These are phyloP conservation scores for Sarcophaga bullata DNA, from an alignment of 1,140 invertebrate genomes.

Conservation along the genomic window DNA sequence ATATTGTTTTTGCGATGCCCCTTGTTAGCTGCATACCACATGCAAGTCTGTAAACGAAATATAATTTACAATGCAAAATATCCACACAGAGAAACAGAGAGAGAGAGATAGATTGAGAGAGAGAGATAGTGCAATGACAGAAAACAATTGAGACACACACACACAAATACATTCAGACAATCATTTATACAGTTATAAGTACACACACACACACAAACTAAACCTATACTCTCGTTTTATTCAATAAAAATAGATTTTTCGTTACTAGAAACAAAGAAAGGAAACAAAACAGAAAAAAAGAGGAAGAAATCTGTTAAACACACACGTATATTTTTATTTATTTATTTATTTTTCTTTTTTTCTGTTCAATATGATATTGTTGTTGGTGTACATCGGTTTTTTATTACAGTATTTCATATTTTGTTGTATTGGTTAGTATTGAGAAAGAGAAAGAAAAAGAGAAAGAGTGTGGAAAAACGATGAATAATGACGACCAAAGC, in stretches of 20 bases:
- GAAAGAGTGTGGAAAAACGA: background rate
- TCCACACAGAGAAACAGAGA: background rate
- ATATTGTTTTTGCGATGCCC: constrained; percentile 11
- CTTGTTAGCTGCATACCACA: background rate
- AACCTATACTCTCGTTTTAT: too few species aligned
- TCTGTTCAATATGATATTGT: too few species aligned
- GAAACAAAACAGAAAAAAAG: background rate
- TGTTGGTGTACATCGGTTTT: too few species aligned
- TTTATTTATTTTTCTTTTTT: too few species aligned
- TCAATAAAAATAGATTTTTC: background rate
- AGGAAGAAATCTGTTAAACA: background rate
- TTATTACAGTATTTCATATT: too few species aligned
- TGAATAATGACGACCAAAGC: constrained; percentile 37
- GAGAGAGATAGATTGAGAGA: background rate
- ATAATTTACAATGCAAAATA: constrained; percentile 32
- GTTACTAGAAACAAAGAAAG: background rate
- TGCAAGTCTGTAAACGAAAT: constrained; percentile 19
- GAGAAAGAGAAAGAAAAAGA: background rate
- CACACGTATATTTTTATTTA: too few species aligned
- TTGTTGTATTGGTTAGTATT: constrained; percentile 14
- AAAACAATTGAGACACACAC: too few species aligned
- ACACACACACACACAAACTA: too few species aligned
- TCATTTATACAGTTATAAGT: too few species aligned
- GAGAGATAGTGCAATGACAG: too few species aligned
- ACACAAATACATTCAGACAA: too few species aligned